Percentiles rank a stretch among this genome's conserved stretches.
These are phyloP conservation scores for Papilio demoleus DNA, from an alignment of 2,888 invertebrate species.

Conservation along the genomic window DNA sequence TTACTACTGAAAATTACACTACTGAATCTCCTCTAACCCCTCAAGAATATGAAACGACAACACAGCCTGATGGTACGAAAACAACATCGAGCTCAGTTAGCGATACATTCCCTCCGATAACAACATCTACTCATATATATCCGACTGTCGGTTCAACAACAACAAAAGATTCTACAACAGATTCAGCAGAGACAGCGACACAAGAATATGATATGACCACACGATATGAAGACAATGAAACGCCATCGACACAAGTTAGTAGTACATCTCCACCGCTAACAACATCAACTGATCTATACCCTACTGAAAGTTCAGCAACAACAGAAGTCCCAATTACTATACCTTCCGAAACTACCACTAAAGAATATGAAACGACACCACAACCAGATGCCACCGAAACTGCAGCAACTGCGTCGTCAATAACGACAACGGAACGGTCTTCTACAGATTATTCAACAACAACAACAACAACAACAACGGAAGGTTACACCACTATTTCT, in stretches of 20 bases:
- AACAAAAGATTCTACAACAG: too few relatives aligned
- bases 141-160: not conserved
- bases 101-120: constrained; percentile 3
- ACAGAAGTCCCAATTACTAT: constrained; percentile 2
- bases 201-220: too few relatives aligned
- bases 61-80: not conserved
- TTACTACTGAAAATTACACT: constrained; percentile 16
- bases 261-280: too few relatives aligned
- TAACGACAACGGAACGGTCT: not conserved
- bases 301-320: constrained; percentile 1
- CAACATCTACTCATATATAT: too few relatives aligned
- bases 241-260: too few relatives aligned
- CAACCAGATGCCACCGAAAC: not conserved
- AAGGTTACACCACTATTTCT: not conserved
- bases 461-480: not conserved
- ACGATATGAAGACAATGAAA: too few relatives aligned
- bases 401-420: not conserved
- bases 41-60: constrained; percentile 25
- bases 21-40: constrained; percentile 10
- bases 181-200: too few relatives aligned
- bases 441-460: not conserved
- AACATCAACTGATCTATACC: not conserved
- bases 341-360: not conserved
- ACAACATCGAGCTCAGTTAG: not conserved
- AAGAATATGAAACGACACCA: constrained; percentile 16